Evolutionary conservation across 2,888 invertebrate genomes (phyloP).

Genomic region (Polydrusus tereticollis): DNA sequence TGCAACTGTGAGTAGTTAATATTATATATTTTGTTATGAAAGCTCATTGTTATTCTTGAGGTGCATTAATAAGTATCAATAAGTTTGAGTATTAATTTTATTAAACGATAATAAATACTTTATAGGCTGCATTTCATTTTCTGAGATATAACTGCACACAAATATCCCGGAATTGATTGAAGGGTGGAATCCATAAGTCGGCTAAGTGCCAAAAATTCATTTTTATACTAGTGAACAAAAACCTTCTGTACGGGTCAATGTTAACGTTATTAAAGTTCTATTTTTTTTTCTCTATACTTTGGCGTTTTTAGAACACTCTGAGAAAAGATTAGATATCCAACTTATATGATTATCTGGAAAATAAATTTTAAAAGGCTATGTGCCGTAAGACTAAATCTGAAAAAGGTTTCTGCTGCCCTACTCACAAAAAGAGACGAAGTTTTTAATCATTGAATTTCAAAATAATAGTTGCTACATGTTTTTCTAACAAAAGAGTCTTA

Average conservation of each 20-base stretch:
- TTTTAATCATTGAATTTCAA: background rate
- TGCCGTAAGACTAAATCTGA: background rate
- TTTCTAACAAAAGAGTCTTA: background rate
- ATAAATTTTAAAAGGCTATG: background rate
- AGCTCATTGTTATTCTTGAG: too few species aligned
- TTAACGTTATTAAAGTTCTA: background rate
- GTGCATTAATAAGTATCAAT: too few species aligned
- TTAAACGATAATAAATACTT: too few species aligned
- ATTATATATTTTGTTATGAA: background rate
- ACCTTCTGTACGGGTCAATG: background rate
- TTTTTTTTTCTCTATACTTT: background rate
- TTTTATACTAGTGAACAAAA: conserved; percentile 2
- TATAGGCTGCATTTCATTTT: too few species aligned
- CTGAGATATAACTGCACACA: too few species aligned
- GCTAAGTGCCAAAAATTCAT: background rate
- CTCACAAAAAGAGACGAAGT: background rate
- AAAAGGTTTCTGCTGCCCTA: background rate
- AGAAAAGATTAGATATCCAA: background rate
- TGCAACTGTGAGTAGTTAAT: conserved; percentile 75
- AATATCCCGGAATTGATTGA: too few species aligned
- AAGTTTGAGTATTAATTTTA: too few species aligned
- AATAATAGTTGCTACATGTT: too few species aligned
- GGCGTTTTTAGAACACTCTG: background rate
- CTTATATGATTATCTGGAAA: background rate
- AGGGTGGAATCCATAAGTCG: too few species aligned